A percentile compares a stretch with the other conserved stretches of the same genome.
phyloP scores from a whole-genome alignment of 2,888 invertebrate species.

The Luperina nickerlii region DNA sequence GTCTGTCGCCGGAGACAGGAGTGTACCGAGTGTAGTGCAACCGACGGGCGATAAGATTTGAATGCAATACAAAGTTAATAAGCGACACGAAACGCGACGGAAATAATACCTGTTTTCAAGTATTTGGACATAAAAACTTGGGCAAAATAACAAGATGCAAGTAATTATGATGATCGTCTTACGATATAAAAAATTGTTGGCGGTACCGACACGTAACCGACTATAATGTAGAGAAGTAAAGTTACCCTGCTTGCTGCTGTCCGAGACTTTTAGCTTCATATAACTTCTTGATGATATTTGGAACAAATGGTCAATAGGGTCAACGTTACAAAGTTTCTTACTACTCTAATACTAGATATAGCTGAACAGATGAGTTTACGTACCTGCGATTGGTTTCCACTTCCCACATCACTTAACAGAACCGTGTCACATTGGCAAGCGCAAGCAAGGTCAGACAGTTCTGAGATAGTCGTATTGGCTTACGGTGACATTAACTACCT shows the following conservation, averaged over 20 bases:
- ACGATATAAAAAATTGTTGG: not conserved
- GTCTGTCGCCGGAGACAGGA: constrained; percentile 17
- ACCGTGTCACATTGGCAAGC: not conserved
- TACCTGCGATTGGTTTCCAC: not conserved
- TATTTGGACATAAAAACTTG: constrained; percentile 24
- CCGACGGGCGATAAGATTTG: not conserved
- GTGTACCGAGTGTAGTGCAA: not conserved
- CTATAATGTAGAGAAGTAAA: not conserved
- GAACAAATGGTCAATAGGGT: constrained; percentile 2
- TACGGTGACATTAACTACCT: constrained; percentile 2
- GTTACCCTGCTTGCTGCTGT: not conserved
- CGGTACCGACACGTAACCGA: constrained; percentile 1
- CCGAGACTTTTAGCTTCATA: constrained; percentile 4
- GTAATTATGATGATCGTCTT: constrained; percentile 16
- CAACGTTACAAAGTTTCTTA: constrained; percentile 6
- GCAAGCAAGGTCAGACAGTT: not conserved
- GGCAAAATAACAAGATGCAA: constrained; percentile 12
- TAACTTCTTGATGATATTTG: constrained; percentile 1
- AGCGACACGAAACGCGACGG: not conserved
- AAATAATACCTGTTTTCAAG: not conserved
- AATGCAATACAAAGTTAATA: not conserved
- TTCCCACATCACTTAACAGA: not conserved
- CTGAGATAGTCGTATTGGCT: not conserved
- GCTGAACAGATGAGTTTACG: not conserved
- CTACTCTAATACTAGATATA: not conserved